These are phyloP conservation scores for Lemur catta DNA, from an alignment of 2,797 vertebrate species.

Conservation along the genomic window DNA sequence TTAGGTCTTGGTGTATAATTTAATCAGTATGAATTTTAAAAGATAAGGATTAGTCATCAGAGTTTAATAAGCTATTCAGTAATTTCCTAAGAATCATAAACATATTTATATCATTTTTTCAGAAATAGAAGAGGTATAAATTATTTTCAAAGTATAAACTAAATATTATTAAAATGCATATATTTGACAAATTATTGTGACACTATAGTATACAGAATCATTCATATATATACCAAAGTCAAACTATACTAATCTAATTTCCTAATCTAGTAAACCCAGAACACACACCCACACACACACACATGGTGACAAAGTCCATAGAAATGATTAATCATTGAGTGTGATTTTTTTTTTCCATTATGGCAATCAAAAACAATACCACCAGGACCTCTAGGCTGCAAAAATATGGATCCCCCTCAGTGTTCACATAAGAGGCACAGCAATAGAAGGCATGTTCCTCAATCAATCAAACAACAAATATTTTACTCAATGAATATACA, in stretches of 20 bases:
- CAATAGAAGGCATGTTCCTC: neutral
- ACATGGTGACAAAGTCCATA: conserved; percentile 56
- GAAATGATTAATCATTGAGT: conserved; percentile 62
- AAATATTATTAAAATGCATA: conserved; percentile 3
- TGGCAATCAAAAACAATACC: neutral
- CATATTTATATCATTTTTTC: conserved; percentile 2
- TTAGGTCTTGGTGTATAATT: conserved; percentile 12
- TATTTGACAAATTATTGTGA: neutral
- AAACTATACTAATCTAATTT: neutral
- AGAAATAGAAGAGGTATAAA: conserved; percentile 3
- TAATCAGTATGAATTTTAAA: conserved; percentile 57
- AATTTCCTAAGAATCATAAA: conserved; percentile 50
- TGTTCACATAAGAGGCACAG: neutral
- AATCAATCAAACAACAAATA: neutral
- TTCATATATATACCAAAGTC: neutral
- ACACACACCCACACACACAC: neutral
- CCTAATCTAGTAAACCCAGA: neutral
- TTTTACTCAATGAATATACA: neutral
- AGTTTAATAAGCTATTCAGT: conserved; percentile 39
- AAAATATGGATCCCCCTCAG: neutral
- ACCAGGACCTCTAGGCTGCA: neutral
- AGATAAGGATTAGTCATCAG: conserved; percentile 48
- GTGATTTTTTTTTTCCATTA: conserved; percentile 42
- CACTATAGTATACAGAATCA: neutral
- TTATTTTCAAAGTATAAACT: conserved; percentile 33